Evolutionary conservation across 2,797 vertebrate genomes (phyloP).

Genomic region (Bovichtus diacanthus): DNA sequence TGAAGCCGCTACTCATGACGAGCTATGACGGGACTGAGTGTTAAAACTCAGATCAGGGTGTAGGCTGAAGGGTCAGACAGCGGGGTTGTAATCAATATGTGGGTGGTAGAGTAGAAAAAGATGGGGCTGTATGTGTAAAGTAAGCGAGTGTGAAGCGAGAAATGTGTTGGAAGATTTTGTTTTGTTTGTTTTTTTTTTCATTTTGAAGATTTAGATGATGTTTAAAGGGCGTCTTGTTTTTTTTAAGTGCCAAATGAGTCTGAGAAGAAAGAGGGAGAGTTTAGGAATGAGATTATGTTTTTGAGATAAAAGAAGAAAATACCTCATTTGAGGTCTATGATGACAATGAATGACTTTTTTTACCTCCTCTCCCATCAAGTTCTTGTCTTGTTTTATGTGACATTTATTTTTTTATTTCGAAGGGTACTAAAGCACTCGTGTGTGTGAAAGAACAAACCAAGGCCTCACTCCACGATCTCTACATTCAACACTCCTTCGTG

Average conservation of each 20-base stretch:
- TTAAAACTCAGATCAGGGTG: constrained; percentile 39
- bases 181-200: constrained; percentile 33
- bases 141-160: not conserved
- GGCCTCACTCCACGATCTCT: constrained; percentile 18
- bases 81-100: constrained; percentile 4
- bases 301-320: constrained; percentile 16
- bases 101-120: constrained; percentile 28
- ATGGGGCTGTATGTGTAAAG: constrained; percentile 25
- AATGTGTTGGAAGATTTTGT: constrained; percentile 7
- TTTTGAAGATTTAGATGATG: constrained; percentile 32
- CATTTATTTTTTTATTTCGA: constrained; percentile 42
- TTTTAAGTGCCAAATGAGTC: constrained; percentile 14
- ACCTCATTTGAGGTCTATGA: constrained; percentile 30
- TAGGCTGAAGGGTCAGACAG: constrained; percentile 44
- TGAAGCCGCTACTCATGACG: constrained; percentile 90
- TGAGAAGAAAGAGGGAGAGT: constrained; percentile 2
- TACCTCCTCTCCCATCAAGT: constrained; percentile 47
- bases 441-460: constrained; percentile 43
- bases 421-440: constrained; percentile 61
- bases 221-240: constrained; percentile 4
- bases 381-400: constrained; percentile 42
- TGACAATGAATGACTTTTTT: constrained; percentile 52
- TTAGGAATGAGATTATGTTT: constrained; percentile 8
- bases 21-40: constrained; percentile 87
- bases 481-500: constrained; percentile 18